Evolutionary conservation across 2,797 vertebrate genomes (phyloP), one percentile per base, ranked within the genome.

Genomic region (Pseudochirops cupreus): DNA sequence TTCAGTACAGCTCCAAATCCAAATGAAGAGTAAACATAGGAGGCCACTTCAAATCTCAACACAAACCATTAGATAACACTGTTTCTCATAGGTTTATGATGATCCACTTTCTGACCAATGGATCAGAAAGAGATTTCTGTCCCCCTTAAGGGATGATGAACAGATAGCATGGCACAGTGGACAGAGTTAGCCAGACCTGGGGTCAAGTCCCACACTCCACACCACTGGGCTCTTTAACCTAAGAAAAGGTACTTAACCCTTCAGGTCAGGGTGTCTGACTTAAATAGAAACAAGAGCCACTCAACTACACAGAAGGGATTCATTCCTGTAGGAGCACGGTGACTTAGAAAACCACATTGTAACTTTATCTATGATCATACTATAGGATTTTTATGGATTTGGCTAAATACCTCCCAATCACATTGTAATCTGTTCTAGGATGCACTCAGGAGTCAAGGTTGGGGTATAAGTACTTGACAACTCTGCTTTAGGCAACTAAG

Each of bases 11-110:
- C 28, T 58, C 57, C 28, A 58, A 58, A 7, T 62, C 58, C 29
- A 62, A 62, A 31, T 31, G 28, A 93, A 94, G 59, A 59, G 89
- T 33, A 4, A 96, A 52, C 55, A 55, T 39, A 7, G 6, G 57
- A 82, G 92, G 82, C 7, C 31, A 12, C 2, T 50, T 89, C 28
- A 56, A 1, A 87, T 12, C 5, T 12, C 94, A 53, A 74, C 6
- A 91, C 93, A 94, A 53, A 91, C 26, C 82, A 39, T 21, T 91
- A 95, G 13, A 67, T 3, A 96, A 39, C 56, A 31, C 87, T 91
- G 53, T n/a, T 26, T 21, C 56, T 4, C 55, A 90, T 31, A 50
- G 14, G 24, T 92, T 96, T 94, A 92, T n/a, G 92, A 91, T 94
- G 92, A 92, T 82, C 7, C 50, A 12, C 2, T 94, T 10, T 95